Conservation (phyloP, 2,797 vertebrate species). For the Propithecus perrieri region DNA sequence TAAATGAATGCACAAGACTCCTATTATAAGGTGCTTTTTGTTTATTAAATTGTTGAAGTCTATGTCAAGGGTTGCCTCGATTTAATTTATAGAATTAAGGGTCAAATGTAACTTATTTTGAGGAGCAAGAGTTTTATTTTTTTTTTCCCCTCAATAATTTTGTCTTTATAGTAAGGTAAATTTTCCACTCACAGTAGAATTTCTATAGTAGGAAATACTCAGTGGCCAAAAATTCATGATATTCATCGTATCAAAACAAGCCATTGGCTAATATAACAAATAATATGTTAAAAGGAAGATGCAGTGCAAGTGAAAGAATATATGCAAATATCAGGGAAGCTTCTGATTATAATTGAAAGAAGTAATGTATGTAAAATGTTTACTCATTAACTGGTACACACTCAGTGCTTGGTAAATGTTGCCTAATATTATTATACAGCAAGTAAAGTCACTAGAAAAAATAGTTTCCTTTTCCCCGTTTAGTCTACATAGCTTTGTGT, state of each 20-base stretch:
- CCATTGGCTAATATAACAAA: not conserved
- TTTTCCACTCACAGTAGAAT: slow-evolving; percentile 24
- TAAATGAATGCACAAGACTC: not conserved
- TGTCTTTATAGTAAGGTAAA: not conserved
- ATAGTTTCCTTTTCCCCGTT: not conserved
- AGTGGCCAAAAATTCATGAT: not conserved
- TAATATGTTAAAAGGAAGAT: not conserved
- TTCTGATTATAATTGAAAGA: slow-evolving; percentile 25
- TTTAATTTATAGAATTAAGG: slow-evolving; percentile 22
- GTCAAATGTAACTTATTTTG: not conserved
- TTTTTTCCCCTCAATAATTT: not conserved
- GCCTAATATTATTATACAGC: not conserved
- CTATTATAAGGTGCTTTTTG: not conserved
- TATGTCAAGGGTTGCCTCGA: not conserved
- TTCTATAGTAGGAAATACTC: slow-evolving; percentile 1
- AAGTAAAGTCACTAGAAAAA: not conserved
- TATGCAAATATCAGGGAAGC: not conserved
- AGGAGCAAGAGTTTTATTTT: not conserved
- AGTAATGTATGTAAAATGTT: not conserved
- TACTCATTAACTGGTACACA: slow-evolving; percentile 12
- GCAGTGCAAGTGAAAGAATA: not conserved
- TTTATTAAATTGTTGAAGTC: slow-evolving; percentile 10
- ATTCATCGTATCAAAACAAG: not conserved
- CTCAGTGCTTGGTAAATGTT: not conserved
- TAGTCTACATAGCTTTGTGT: slow-evolving; percentile 1